These are phyloP conservation scores for Spilosoma lubricipeda DNA, from an alignment of 2,888 invertebrate species.

Conservation along the genomic window DNA sequence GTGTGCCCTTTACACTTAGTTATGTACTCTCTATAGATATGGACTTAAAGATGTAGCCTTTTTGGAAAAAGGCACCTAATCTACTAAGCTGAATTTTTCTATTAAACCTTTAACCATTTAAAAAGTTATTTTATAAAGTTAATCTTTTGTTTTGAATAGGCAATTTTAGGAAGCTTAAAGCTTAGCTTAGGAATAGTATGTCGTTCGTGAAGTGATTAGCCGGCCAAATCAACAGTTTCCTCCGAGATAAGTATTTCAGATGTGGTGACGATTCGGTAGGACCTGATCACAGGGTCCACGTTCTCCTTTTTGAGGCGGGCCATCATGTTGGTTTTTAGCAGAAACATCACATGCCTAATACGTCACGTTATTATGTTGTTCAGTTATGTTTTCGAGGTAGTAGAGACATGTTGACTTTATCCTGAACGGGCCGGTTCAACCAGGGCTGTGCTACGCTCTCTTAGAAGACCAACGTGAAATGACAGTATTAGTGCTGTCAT, in stretches of 20 bases:
- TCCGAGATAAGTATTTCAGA: not conserved
- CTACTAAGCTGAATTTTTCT: conserved; percentile 12
- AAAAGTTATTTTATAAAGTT: not conserved
- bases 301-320: not conserved
- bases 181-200: not conserved
- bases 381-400: not conserved
- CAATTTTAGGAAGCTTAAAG: not conserved
- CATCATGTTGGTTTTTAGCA: too few species aligned
- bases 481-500: too few species aligned
- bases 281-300: too few species aligned
- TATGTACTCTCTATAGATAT: conserved; percentile 11
- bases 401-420: not conserved
- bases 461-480: too few species aligned
- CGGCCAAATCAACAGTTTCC: not conserved
- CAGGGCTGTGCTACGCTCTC: too few species aligned
- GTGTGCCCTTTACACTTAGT: conserved; percentile 40
- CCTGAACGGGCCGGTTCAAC: too few species aligned
- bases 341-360: not conserved
- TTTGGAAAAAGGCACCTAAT: conserved; percentile 8
- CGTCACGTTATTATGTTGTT: not conserved
- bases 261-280: not conserved
- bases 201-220: not conserved
- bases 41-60: conserved; percentile 11
- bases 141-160: not conserved
- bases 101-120: not conserved